Base-by-base conservation (phyloP, 2,113 vertebrate genomes). In the Callaeas wilsoni region DNA sequence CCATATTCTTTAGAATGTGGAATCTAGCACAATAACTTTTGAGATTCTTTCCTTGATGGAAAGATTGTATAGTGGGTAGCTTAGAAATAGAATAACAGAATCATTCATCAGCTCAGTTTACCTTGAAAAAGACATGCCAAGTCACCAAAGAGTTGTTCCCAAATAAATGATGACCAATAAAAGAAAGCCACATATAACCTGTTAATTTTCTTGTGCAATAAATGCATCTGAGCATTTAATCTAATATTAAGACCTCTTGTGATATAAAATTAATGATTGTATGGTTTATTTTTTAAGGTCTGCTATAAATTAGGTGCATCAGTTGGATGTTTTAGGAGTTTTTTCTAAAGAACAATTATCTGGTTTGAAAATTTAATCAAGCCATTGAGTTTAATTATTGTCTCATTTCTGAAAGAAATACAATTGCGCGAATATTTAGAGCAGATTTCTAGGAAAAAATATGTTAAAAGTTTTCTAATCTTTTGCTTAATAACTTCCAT, bases 191-290 rank as follows among this genome's bases (percentile, higher is more conserved):
- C 83, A 83, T 86, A 35, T 32, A 53, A 86, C 68, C 44, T 85
- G 81, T 67, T 94, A 90, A 95, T 95, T 94, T 97, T 90, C 65
- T 93, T 88, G 62, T 87, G 74, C 77, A 84, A 27, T 84, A 68
- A 90, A 80, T 80, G 64, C 53, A 47, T 27, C 77, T 33, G 12
- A 91, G 35, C 71, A 90, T 77, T 93, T 87, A 85, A 87, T 94
- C 30, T 96, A 87, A 93, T 90, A 94, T 93, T 74, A 74, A 76
- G 46, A 33, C 11, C 27, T 63, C 86, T 81, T 77, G 16, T 83
- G 79, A 68, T 93, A 70, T 85, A 74, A 96, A 95, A 75, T 84
- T 84, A 87, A 90, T 95, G 89, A 70, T 41, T 77, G 21, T 49
- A 65, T 6, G 4, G 90, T 94, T 97, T 94, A 76, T 71, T 96